These are phyloP conservation scores for Hydropsyche tenuis DNA, from an alignment of 1,140 invertebrate species.

Conservation along the genomic window DNA sequence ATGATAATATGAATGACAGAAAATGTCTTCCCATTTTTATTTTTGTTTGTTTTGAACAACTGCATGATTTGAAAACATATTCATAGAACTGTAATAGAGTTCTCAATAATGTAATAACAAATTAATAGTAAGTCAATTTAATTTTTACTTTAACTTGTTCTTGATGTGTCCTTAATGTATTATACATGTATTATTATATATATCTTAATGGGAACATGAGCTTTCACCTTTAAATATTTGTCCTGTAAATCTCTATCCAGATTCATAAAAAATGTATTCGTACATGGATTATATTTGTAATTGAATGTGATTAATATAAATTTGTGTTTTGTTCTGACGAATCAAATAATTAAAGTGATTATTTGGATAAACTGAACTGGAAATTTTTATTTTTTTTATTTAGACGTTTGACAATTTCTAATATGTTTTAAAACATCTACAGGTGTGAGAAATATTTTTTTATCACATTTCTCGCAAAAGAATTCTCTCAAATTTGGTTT, in stretches of 20 bases:
- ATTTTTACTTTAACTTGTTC: background rate
- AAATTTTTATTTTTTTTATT: background rate
- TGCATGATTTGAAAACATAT: too few relatives aligned
- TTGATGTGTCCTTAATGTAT: conserved; percentile 12
- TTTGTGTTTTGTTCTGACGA: conserved; percentile 20
- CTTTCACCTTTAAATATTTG: conserved; percentile 33
- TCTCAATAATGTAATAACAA: background rate
- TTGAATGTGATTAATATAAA: conserved; percentile 18
- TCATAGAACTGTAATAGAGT: too few relatives aligned
- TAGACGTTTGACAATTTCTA: conserved; percentile 60
- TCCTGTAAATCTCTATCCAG: conserved; percentile 5
- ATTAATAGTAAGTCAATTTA: background rate
- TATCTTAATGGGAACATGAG: conserved; percentile 36
- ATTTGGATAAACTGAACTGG: background rate
- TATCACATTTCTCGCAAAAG: conserved; percentile 74
- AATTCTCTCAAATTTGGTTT: conserved; percentile 72
- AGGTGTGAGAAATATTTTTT: conserved; percentile 74
- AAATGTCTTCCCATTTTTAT: too few relatives aligned
- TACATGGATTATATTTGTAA: background rate
- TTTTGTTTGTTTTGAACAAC: too few relatives aligned
- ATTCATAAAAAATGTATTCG: background rate
- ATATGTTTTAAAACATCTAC: conserved; percentile 80
- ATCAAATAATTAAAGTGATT: conserved; percentile 9
- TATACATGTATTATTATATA: conserved; percentile 18
- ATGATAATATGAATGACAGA: too few relatives aligned